Evolutionary conservation across 1,140 invertebrate species (phyloP), one percentile per base, ranked within the genome.

Genomic region (Cherax quadricarinatus): DNA sequence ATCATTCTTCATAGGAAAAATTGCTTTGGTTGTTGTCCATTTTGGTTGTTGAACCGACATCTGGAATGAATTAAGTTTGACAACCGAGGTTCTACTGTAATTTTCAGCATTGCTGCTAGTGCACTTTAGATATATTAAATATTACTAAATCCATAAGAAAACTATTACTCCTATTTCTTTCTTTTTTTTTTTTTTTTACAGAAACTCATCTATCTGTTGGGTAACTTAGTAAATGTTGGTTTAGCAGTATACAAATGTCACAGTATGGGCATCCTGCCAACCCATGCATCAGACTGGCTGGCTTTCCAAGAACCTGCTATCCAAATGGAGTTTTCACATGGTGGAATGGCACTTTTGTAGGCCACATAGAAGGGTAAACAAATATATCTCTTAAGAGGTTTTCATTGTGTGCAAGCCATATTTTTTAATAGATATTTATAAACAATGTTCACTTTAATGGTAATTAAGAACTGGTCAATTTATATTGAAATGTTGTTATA

Each of bases 231-330:
- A 1, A 99, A 98, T 95, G 97, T 99, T 93, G 97, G 97, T 9
- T 95, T 99, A 92, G 99, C 99, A 41, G 95, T 99, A 6, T 99
- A 99, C 95, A 99, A 99, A 96, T 99, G 99, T 95, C 98, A 99
- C 94, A 98, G 98, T 81, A 99, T 99, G 99, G 99, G 99, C 18
- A 95, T 99, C 24, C 95, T 99, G 51, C 99, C 99, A 24, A 99
- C 98, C 80, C 98, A 99, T 96, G 97, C 98, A 10, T 99, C 99
- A 60, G 99, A 99, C 96, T 99, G 99, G 99, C 95, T 99, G 62
- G 99, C 99, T 73, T 99, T 99, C 96, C 98, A 99, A 60, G 97
- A 99, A 95, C 97, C 98, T 10, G 85, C 87, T 51, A 89, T 93
- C n/a, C 89, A 91, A 75, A 91, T 91, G 89, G 89, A 91, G 57